Evolutionary conservation across 2,797 vertebrate genomes (phyloP).

Genomic region (Hippoglossus hippoglossus): DNA sequence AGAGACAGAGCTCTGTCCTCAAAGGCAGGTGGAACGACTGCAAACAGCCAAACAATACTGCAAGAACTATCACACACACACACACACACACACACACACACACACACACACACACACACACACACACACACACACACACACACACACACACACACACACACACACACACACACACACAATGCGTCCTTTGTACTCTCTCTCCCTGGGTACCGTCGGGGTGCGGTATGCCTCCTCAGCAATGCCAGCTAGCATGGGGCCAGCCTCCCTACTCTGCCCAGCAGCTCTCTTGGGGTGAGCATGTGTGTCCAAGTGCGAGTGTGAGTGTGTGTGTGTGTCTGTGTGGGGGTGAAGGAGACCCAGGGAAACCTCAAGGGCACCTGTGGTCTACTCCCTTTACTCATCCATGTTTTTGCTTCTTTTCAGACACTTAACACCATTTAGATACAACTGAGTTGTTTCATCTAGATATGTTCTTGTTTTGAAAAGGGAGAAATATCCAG

Average conservation of each 20-base stretch:
- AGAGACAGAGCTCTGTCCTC: slow-evolving; percentile 50
- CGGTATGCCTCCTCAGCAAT: slow-evolving; percentile 75
- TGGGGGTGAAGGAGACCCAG: background rate
- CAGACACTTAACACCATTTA: no score
- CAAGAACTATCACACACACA: slow-evolving; percentile 50
- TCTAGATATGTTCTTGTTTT: no score
- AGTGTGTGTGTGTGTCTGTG: background rate
- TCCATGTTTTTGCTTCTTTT: background rate
- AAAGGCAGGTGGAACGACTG: slow-evolving; percentile 52
- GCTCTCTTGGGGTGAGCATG: slow-evolving; percentile 34
- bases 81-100: slow-evolving; percentile 46
- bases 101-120: slow-evolving; percentile 40
- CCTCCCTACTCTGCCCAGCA: slow-evolving; percentile 65
- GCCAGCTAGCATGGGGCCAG: slow-evolving; percentile 80
- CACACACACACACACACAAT: slow-evolving; percentile 71
- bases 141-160: slow-evolving; percentile 35
- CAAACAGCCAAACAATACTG: slow-evolving; percentile 70
- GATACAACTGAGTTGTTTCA: no score
- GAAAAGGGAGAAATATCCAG: background rate
- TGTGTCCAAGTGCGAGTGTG: background rate
- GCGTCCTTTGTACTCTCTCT: slow-evolving; percentile 80
- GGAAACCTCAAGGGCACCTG: background rate
- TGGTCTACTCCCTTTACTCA: background rate
- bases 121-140: slow-evolving; percentile 46
- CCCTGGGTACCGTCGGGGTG: slow-evolving; percentile 74